Percentiles rank a stretch among this genome's conserved stretches.
Conservation (phyloP, 2,797 vertebrate genomes). For the Cossypha dichroa region DNA sequence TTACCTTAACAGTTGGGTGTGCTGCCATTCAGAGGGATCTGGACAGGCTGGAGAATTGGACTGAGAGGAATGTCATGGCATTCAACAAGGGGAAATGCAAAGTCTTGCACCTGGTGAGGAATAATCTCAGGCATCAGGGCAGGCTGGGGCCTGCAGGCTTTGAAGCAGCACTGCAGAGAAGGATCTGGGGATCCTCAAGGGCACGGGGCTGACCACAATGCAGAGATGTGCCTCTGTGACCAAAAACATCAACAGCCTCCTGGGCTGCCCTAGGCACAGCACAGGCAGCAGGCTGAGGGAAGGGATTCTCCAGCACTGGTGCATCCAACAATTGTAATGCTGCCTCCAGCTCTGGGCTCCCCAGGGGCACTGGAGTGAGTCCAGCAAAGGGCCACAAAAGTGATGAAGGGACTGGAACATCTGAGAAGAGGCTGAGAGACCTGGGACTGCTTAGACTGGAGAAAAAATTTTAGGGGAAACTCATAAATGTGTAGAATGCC, state of each 20-base stretch:
- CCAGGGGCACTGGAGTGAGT: neutral
- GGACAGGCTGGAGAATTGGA: neutral
- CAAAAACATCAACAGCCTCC: neutral
- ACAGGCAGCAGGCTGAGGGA: neutral
- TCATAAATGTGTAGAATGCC: neutral
- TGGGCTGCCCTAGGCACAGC: neutral
- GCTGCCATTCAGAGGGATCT: neutral
- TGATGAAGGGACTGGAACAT: neutral
- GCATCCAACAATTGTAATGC: neutral
- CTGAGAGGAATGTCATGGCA: neutral
- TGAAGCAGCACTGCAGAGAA: neutral
- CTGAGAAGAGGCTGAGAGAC: neutral
- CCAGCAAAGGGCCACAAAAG: neutral
- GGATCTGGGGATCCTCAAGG: neutral
- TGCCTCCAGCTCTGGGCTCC: neutral
- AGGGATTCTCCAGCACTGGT: neutral
- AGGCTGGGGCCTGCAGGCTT: neutral
- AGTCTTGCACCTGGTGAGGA: neutral
- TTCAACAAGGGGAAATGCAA: neutral
- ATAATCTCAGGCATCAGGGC: neutral
- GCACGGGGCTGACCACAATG: neutral
- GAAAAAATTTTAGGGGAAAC: neutral
- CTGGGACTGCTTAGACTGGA: neutral
- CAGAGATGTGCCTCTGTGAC: neutral
- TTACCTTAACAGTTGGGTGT: fast-evolving